A percentile compares a stretch with the other conserved stretches of the same genome.
Evolutionary conservation across 2,113 vertebrate genomes (phyloP).

Genomic region (Acrocephalus kingi): DNA sequence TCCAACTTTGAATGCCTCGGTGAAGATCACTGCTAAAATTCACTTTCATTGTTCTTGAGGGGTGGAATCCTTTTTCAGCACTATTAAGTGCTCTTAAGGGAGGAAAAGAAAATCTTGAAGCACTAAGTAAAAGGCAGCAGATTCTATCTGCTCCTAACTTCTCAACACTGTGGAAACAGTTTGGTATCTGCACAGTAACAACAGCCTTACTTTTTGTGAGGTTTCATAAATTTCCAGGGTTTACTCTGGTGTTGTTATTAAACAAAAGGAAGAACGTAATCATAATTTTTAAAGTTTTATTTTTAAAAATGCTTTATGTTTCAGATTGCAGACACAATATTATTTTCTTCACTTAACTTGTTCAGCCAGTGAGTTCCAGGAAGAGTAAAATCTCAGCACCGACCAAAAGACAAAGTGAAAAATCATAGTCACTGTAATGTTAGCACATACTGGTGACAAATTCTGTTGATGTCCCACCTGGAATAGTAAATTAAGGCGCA

Average conservation of each 20-base stretch:
- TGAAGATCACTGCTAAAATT: not conserved
- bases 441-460: not conserved
- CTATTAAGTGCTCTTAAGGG: not conserved
- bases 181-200: not conserved
- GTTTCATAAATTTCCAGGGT: not conserved
- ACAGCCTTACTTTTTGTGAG: not conserved
- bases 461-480: not conserved
- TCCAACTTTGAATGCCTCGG: not conserved
- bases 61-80: not conserved
- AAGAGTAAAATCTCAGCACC: not conserved
- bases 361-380: not conserved
- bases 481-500: not conserved
- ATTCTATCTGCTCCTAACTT: not conserved
- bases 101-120: not conserved
- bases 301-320: not conserved
- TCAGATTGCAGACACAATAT: not conserved
- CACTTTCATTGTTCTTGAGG: not conserved
- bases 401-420: not conserved
- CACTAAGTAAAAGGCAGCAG: not conserved
- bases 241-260: not conserved
- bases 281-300: accelerated
- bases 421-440: not conserved
- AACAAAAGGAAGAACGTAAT: not conserved
- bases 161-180: not conserved
- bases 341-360: not conserved